Base-by-base conservation (phyloP, 1,140 invertebrate genomes). In the Drusus annulatus region DNA sequence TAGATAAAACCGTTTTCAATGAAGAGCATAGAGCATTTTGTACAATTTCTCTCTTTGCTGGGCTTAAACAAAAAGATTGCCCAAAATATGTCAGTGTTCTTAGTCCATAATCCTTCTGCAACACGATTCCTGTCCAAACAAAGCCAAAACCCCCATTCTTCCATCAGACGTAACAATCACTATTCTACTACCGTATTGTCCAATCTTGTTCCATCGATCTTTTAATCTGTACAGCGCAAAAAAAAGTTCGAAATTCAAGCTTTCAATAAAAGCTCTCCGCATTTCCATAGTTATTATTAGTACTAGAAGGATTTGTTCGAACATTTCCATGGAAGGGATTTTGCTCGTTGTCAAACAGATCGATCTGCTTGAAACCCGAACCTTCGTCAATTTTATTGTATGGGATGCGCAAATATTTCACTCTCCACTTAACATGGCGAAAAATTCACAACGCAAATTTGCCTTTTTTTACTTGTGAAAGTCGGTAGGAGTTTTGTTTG, bases 361-460 rank as follows among this genome's bases (percentile, higher is more conserved):
- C 65, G 45, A 69, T 50, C 36, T 69, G 10, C 21, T 7, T 25
- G 69, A 74, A n/a, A 74, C 19, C 51, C 51, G 52, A 74, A 71
- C 50, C 69, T 5, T 74, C 69, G 50, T 74, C 69, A 74, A 19
- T 74, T 74, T 74, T 74, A 74, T 74, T 74, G 69, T 74, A 56
- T 74, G 51, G 69, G 69, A 74, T 74, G 69, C 50, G 69, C 69
- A 74, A 74, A 74, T 74, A 74, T 54, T 74, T 74, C 69, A 74
- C 69, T 74, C 69, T 56, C 25, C 69, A 62, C 54, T 76, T 60
- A 60, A 60, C 58, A 62, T 60, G 74, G 74, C 74, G 74, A 76
- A 62, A 76, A 76, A 76, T 76, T 76, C 19, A 17, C 74, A 62
- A 76, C 17, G 56, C 69, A 74, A 73, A 73, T 73, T 73, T 54